Evolutionary conservation across 2,888 invertebrate genomes (phyloP), one percentile per base, ranked within the genome.

Genomic region (Agrypnus murinus): DNA sequence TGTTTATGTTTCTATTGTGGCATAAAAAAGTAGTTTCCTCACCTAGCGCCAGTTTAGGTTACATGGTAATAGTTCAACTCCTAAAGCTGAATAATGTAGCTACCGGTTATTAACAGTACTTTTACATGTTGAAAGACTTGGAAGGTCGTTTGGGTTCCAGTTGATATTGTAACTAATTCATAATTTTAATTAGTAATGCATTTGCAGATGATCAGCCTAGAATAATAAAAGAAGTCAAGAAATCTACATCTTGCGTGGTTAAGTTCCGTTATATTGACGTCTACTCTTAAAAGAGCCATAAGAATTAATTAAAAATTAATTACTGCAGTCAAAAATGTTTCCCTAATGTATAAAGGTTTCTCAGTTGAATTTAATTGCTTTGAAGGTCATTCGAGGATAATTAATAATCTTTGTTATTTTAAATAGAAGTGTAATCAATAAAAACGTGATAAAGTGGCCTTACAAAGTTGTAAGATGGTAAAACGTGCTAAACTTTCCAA

Each of bases 21-120:
- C 25, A 40, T n/a, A 40, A 40, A 4, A 50, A 50, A 31, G 25
- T n/a, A 8, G 32, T 10, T 31, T 31, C 17, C 31, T 25, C 31
- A 17, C 46, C 46, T 19, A 46, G 10, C n/a, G 31, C 50, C 25
- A 50, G n/a, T 31, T 50, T 50, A 32, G 50, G 14, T 31, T 17
- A 50, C 31, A 31, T 31, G n/a, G 31, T 12, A 50, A 50, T 31
- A n/a, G n/a, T 31, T 46, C 2, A 2, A n/a, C n/a, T n/a, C n/a
- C n/a, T n/a, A n/a, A n/a, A 12, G 50, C 25, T 50, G 50, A 31
- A 32, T 50, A 50, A 50, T 31, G 10, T 2, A 32, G 31, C 50
- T 50, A 31, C 50, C 50, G 32, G 50, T 50, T n/a, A n/a, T n/a
- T n/a, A 50, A 50, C 50, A 31, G 50, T 50, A 50, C 50, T 31